These are phyloP conservation scores for Eugnorisma glareosa DNA, from an alignment of 2,888 invertebrate genomes.

Conservation along the genomic window DNA sequence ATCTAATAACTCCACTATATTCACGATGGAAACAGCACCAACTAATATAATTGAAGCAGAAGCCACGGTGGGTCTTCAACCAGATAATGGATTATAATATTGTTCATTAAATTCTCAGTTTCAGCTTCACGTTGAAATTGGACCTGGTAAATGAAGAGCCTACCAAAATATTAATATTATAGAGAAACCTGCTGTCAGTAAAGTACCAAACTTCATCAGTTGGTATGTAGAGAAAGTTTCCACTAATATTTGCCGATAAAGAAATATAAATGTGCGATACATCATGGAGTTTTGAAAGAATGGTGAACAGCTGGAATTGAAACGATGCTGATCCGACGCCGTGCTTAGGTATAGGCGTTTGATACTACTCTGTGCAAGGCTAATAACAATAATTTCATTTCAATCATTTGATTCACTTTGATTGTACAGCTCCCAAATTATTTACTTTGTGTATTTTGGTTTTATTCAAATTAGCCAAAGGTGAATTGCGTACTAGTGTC, in stretches of 20 bases:
- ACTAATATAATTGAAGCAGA: constrained; percentile 8
- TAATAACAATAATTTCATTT: no score
- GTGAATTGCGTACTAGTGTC: neutral
- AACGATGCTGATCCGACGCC: neutral
- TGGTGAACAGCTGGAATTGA: neutral
- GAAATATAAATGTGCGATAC: neutral
- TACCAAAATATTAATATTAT: neutral
- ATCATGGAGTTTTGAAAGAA: neutral
- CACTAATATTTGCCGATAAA: neutral
- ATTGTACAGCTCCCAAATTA: neutral
- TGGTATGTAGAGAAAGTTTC: neutral
- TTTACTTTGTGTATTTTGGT: neutral
- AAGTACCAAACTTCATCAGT: neutral
- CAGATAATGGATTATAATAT: constrained; percentile 25
- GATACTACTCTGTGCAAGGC: neutral
- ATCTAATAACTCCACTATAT: neutral
- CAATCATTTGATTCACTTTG: neutral
- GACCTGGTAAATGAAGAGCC: neutral
- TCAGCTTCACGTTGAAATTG: constrained; percentile 35
- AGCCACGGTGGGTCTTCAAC: constrained; percentile 9
- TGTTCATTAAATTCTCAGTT: constrained; percentile 37
- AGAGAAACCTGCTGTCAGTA: neutral
- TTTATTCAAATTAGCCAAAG: neutral
- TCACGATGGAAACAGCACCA: neutral
- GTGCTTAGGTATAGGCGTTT: no score